Conservation (phyloP, 2,797 vertebrate species). For the Acridotheres tristis region DNA sequence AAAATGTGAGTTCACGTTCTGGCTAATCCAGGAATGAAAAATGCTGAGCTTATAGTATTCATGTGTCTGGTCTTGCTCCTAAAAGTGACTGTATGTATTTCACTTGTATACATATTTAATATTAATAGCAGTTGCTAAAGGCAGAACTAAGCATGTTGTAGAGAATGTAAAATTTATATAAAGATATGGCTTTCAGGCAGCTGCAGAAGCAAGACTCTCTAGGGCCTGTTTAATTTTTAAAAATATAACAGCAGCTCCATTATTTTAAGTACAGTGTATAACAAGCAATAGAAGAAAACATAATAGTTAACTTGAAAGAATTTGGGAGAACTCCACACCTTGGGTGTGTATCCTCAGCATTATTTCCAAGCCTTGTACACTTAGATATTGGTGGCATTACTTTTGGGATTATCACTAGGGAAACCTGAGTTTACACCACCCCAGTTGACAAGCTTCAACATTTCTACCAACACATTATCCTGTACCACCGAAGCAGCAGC, state of each 20-base stretch:
- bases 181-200: accelerated
- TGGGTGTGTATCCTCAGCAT: neutral
- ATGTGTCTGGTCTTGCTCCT: neutral
- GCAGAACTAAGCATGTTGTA: neutral
- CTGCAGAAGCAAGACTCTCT: neutral
- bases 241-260: neutral
- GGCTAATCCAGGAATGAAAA: neutral
- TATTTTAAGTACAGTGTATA: accelerated
- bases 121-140: neutral
- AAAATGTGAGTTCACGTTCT: neutral
- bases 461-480: neutral
- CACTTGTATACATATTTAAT: neutral
- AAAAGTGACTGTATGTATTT: neutral
- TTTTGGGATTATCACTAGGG: neutral
- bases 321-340: neutral
- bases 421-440: neutral
- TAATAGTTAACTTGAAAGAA: neutral
- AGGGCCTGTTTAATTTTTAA: neutral
- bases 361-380: neutral
- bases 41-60: neutral
- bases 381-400: neutral
- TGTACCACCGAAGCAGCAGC: neutral
- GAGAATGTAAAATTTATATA: neutral
- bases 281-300: neutral
- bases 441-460: neutral